phyloP scores from a whole-genome alignment of 1,140 invertebrate genomes.

The Drosophila busckii region DNA sequence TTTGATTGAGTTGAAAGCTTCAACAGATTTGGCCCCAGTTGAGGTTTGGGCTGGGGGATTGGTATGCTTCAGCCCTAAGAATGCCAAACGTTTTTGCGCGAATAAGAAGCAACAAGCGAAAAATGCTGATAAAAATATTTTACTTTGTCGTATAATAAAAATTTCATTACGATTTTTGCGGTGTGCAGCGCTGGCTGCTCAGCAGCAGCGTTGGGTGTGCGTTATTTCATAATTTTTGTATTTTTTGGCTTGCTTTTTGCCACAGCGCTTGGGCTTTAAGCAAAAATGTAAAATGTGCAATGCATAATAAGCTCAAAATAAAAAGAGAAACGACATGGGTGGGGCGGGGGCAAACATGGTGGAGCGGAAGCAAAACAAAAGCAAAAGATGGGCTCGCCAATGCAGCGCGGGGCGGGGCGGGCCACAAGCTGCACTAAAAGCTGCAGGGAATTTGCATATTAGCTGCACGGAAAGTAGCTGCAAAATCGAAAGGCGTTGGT shows the following conservation, averaged over 20 bases:
- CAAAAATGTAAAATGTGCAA: conserved; percentile 74
- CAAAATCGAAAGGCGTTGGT: neutral
- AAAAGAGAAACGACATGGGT: conserved; percentile 36
- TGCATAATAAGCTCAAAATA: conserved; percentile 66
- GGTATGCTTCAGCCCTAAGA: conserved; percentile 24
- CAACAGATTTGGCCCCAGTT: conserved; percentile 17
- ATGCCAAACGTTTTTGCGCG: conserved; percentile 41
- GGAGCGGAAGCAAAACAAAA: conserved; percentile 70
- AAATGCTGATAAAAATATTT: conserved; percentile 77
- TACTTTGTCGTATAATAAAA: conserved; percentile 76
- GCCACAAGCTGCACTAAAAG: conserved; percentile 53
- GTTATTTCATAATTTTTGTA: conserved; percentile 11
- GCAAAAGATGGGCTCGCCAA: conserved; percentile 43
- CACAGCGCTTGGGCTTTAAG: conserved; percentile 24
- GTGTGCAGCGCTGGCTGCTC: conserved; percentile 41
- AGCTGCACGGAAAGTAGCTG: conserved; percentile 47
- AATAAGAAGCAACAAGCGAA: conserved; percentile 64
- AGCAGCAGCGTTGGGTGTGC: too few species aligned
- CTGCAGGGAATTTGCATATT: conserved; percentile 72
- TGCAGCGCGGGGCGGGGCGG: conserved; percentile 24
- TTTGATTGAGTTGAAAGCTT: conserved; percentile 70
- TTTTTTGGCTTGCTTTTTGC: neutral
- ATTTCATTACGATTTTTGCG: conserved; percentile 77
- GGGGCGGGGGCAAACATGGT: conserved; percentile 63
- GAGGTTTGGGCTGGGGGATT: too few species aligned